Evolutionary conservation across 2,888 invertebrate genomes (phyloP), one percentile per base, ranked within the genome.

Genomic region (Protonemura montana): DNA sequence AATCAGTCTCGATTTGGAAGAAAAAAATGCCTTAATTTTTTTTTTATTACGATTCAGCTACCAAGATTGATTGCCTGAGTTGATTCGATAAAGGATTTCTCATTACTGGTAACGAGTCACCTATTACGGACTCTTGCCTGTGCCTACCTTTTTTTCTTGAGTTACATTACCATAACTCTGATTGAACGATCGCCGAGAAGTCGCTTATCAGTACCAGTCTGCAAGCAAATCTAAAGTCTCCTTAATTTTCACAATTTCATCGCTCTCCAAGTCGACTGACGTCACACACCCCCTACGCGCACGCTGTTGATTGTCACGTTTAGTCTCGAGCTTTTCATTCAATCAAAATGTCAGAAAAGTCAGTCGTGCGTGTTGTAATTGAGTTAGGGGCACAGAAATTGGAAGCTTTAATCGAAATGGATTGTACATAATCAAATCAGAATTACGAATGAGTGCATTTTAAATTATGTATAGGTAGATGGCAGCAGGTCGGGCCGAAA

Each of bases 51-150:
- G 78, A 78, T 13, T 26, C n/a, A 26, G 28, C 28, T 26, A 78
- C 28, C 78, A 26, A 28, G 78, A 78, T 78, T 27, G 78, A 78
- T 78, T 78, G 78, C 3, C 78, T 26, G 27, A 6, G 26, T 6
- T 78, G 26, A 28, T 28, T 78, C 28, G 78, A 78, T 78, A 78
- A 78, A 28, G 78, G 26, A 26, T 78, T 78, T 78, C 78, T 28
- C 78, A 78, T 78, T 28, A 78, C 78, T 27, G 26, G 78, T 78
- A 78, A 78, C 28, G 78, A 78, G 28, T 10, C 59, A 21, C 16
- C 59, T 59, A 59, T 59, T 59, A 59, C 59, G 59, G 21, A 59
- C 59, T 59, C 59, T 59, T 59, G 59, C 16, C 59, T 59, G 21
- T 7, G 21, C 59, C 13, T 13, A 21, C 59, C 59, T 59, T 59